Evolutionary conservation across 1,140 invertebrate genomes (phyloP), one percentile per base, ranked within the genome.

Genomic region (Holcopasites calliopsidis): DNA sequence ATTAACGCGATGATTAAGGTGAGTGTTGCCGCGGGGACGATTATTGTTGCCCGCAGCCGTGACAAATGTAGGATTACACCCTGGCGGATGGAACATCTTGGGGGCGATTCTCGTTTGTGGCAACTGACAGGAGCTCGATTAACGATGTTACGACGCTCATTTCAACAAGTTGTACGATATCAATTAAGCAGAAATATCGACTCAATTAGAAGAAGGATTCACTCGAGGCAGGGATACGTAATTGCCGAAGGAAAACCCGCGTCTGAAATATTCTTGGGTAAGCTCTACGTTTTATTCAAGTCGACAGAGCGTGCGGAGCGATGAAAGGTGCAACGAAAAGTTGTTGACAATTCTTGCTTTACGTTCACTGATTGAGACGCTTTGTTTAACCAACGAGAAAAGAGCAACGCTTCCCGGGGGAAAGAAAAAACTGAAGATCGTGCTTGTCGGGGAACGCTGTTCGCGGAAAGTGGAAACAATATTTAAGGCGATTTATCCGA

Each of bases 61-160:
- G 62, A 52, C 47, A 65, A 65, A 65, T 65, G 31, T 49, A 23
- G 42, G 62, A 11, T 50, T 23, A 28, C 7, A 18, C 33, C 33
- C 11, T 1, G 47, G 21, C n/a, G 21, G 47, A 65, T 35, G 62
- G 35, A 65, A 49, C 33, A 28, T 18, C 21, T 35, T 23, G 4
- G 31, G 28, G 8, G 18, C 49, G n/a, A 18, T 50, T 18, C 33
- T 23, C 31, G 21, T 50, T 65, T 49, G 16, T 16, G 4, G 8
- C 44, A 7, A 65, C n/a, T 1, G 4, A 10, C 31, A 38, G 62
- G 21, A 65, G 35, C 23, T 65, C 47, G 50, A 65, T 65, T 65
- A 65, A 35, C 31, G 11, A 38, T 49, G 42, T 10, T 13, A 18
- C 42, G 42, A 13, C 42, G 42, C 42, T 13, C 18, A 44, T 44